Conservation (phyloP, 2,113 vertebrate genomes). For the Pagrus major region DNA sequence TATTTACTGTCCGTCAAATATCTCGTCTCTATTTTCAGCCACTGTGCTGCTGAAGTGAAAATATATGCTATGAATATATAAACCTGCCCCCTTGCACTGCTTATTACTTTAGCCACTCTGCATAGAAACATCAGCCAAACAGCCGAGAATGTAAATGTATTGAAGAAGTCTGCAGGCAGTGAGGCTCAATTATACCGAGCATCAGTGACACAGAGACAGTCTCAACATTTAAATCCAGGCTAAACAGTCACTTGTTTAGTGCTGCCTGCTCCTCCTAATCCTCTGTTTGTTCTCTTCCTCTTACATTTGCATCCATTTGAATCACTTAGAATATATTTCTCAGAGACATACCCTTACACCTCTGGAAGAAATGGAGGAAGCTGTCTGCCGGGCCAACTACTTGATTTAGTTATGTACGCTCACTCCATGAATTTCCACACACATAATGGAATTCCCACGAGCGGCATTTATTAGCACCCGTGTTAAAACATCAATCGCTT, state of each 20-base stretch:
- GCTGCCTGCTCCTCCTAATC: constrained; percentile 51
- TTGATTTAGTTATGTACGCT: neutral
- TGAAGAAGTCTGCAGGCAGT: constrained; percentile 21
- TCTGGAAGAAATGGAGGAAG: constrained; percentile 6
- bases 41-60: neutral
- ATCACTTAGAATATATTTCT: constrained; percentile 14
- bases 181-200: constrained; percentile 16
- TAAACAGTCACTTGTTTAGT: constrained; percentile 45
- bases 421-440: neutral
- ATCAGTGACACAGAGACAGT: constrained; percentile 30
- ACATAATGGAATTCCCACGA: neutral
- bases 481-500: neutral
- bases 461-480: neutral
- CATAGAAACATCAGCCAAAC: constrained; percentile 6
- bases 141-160: constrained; percentile 16
- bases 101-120: neutral
- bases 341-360: constrained; percentile 8
- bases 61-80: neutral
- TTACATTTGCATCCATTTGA: constrained; percentile 38
- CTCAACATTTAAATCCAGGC: constrained; percentile 30
- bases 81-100: neutral
- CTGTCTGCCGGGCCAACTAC: neutral
- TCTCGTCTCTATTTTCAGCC: neutral
- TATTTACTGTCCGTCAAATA: constrained; percentile 1
- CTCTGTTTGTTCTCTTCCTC: constrained; percentile 33